A percentile compares a stretch with the other conserved stretches of the same genome.
phyloP scores from a whole-genome alignment of 2,888 invertebrate genomes.

The Cecidostiba fungosa region DNA sequence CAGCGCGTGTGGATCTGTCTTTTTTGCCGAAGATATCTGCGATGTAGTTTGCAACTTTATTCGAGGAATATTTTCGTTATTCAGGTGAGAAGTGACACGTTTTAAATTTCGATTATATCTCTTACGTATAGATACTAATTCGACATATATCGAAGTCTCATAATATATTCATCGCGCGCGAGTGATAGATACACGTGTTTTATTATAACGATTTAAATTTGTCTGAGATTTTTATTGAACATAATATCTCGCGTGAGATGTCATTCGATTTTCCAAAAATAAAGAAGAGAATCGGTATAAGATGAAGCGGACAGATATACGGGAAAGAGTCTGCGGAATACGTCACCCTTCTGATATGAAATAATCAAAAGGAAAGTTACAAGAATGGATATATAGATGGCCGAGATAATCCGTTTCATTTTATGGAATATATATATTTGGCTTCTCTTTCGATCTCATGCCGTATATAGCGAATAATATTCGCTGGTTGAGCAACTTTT shows the following conservation, averaged over 20 bases:
- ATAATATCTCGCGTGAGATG: background rate
- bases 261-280: background rate
- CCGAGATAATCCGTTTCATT: background rate
- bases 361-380: background rate
- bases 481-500: background rate
- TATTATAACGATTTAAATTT: too few species aligned
- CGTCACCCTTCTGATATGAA: background rate
- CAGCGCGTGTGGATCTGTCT: background rate
- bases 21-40: background rate
- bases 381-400: background rate
- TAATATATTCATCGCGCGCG: background rate
- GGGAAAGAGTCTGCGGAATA: too few species aligned
- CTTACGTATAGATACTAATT: background rate
- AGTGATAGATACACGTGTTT: too few species aligned
- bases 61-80: too few species aligned
- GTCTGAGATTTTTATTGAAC: background rate
- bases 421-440: background rate
- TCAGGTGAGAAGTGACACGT: too few species aligned
- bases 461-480: background rate
- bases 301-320: background rate
- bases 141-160: background rate
- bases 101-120: too few species aligned
- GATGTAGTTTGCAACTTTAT: background rate
- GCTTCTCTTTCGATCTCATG: background rate
- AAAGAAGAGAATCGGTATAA: background rate